Evolutionary conservation across 2,113 vertebrate genomes (phyloP), one percentile per base, ranked within the genome.

Genomic region (Regulus satrapa): DNA sequence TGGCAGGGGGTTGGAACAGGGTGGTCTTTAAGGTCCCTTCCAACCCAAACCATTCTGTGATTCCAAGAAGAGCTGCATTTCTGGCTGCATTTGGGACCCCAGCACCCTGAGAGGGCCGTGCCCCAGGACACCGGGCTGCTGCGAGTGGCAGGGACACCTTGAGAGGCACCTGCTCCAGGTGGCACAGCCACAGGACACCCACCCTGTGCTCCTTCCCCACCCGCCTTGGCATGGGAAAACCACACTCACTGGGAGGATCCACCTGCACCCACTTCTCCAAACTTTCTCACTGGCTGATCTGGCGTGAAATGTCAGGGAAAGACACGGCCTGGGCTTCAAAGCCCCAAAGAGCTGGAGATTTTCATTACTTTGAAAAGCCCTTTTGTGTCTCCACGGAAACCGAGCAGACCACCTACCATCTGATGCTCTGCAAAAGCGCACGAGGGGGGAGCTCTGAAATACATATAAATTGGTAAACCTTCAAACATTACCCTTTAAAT

Each of bases 401-500:
- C 93, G 94, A 96, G 85, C 67, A 94, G 95, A 97, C 96, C 95
- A 94, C 97, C 97, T 94, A 95, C 94, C 94, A 96, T 88, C 84
- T 62, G 76, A 81, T 83, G 92, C 94, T 87, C 43, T 87, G 79
- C 82, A 78, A 80, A 96, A 95, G 89, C 86, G 45, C 38, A 17
- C 55, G 14, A 79, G 87, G 91, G 94, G 75, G 79, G 77, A 82
- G 58, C 90, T 84, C 68, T 49, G 92, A 94, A 97, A 94, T 71
- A 72, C 88, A 59, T 76, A 83, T 82, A 96, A 80, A 84, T 94
- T 84, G 79, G 88, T 97, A 94, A 96, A 85, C 58, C 94, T 97
- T 97, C 91, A 97, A 93, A 96, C 94, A 40, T 84, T 95, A 92
- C 83, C 89, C 96, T 95, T 97, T 92, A 97, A 97, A 97, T 97